Conservation (phyloP, 2,797 vertebrate genomes). For the Aplochiton taeniatus region DNA sequence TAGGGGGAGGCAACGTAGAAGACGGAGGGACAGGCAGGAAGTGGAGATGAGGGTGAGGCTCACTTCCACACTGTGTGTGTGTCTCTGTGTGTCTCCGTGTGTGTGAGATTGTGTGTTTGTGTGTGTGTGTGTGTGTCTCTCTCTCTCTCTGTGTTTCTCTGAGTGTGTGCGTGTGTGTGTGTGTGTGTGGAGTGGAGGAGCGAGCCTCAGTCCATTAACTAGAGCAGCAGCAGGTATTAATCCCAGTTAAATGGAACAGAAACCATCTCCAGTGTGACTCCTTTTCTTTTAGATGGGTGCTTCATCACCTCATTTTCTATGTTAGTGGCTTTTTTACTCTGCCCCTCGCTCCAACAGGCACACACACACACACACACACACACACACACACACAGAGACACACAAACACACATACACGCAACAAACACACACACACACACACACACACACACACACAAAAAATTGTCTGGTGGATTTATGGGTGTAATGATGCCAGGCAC, state of each 20-base stretch:
- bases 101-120: neutral
- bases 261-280: neutral
- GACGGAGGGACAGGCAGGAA: neutral
- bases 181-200: neutral
- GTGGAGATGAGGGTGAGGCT: neutral
- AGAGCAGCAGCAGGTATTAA: neutral
- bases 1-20: neutral
- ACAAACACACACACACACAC: neutral
- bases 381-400: conserved; percentile 1
- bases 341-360: neutral
- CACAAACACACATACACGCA: too few species aligned
- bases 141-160: neutral
- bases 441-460: neutral
- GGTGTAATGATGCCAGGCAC: neutral
- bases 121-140: neutral
- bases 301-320: neutral
- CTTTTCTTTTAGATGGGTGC: neutral
- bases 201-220: neutral
- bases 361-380: conserved; percentile 3
- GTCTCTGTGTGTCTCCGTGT: neutral
- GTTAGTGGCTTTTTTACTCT: neutral
- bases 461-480: too few species aligned
- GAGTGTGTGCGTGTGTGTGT: neutral
- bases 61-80: neutral
- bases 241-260: neutral